Percentiles rank a stretch among this genome's conserved stretches.
Evolutionary conservation across 2,113 vertebrate genomes (phyloP).

Genomic region (Progne subis): DNA sequence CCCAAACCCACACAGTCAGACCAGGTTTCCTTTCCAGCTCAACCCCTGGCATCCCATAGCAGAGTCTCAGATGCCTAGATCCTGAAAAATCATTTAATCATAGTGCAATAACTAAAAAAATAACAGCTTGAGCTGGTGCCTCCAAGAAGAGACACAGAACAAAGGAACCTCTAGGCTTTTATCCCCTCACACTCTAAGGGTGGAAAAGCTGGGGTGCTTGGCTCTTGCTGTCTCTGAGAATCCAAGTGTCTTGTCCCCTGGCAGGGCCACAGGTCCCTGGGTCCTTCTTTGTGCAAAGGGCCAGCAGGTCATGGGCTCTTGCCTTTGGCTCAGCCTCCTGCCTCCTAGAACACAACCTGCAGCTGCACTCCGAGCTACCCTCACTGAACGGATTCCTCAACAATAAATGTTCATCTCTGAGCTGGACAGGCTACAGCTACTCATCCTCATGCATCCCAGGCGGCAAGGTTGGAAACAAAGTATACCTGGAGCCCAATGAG

Average conservation of each 20-base stretch:
- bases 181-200: too few relatives aligned
- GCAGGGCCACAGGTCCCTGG: too few relatives aligned
- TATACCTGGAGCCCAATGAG: background rate
- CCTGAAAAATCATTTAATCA: background rate
- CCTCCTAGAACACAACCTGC: background rate
- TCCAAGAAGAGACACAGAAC: background rate
- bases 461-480: background rate
- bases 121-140: background rate
- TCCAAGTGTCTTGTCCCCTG: rapidly evolving
- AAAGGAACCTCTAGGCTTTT: background rate
- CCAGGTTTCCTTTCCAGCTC: background rate
- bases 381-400: background rate
- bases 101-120: background rate
- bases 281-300: background rate
- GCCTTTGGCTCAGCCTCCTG: background rate
- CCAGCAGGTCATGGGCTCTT: rapidly evolving
- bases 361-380: background rate
- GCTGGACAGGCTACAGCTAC: background rate
- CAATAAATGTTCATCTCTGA: background rate
- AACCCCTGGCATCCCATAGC: background rate
- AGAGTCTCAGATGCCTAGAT: background rate
- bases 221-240: rapidly evolving
- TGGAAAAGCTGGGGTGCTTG: too few relatives aligned
- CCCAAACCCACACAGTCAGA: background rate
- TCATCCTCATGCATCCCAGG: background rate